phyloP scores from a whole-genome alignment of 2,797 vertebrate species.

The Chelonia mydas region DNA sequence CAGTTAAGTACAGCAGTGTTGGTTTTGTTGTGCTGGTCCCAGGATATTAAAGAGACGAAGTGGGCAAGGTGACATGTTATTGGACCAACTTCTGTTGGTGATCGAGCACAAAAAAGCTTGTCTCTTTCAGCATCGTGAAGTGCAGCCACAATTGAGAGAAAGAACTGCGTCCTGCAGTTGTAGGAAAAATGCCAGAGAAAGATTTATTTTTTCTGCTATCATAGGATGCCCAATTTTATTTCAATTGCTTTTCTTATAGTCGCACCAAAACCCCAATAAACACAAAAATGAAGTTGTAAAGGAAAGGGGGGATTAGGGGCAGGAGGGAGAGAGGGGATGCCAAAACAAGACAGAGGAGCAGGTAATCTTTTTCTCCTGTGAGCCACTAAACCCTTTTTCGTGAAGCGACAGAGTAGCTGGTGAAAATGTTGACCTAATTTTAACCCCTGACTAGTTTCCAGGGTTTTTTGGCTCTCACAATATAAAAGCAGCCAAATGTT shows the following conservation, averaged over 20 bases:
- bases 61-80: no score
- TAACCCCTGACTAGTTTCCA: conserved; percentile 54
- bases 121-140: no score
- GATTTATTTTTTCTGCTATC: not conserved
- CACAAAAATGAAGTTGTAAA: not conserved
- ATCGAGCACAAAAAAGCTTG: no score
- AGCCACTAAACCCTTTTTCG: not conserved
- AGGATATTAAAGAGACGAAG: no score
- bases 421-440: conserved; percentile 50
- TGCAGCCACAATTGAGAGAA: no score
- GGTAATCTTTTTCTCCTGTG: conserved; percentile 20
- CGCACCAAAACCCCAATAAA: not conserved
- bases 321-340: not conserved
- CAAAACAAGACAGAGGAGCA: not conserved
- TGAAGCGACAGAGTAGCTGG: not conserved
- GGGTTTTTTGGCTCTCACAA: not conserved
- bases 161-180: not conserved
- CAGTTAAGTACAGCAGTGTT: no score
- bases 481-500: conserved; percentile 50
- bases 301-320: not conserved
- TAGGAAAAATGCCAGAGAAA: not conserved
- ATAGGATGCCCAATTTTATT: not conserved
- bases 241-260: not conserved
- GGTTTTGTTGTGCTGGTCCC: no score
- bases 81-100: no score